Evolutionary conservation across 1,140 invertebrate genomes (phyloP).

Genomic region (Eriocheir sinensis): DNA sequence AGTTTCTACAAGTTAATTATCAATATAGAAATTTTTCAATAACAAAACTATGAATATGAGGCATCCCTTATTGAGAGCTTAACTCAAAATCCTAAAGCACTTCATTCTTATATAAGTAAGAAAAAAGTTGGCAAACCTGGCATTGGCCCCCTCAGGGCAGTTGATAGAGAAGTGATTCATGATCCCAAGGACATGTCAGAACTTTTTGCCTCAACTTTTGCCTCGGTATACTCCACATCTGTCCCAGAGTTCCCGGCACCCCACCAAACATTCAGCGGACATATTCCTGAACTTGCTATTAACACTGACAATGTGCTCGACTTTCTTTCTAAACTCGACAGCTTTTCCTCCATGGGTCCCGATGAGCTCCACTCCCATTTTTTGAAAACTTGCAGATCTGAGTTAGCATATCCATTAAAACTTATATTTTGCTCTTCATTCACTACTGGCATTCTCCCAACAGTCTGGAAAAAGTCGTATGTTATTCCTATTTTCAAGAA

Average conservation of each 20-base stretch:
- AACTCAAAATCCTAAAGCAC: too few species aligned
- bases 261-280: neutral
- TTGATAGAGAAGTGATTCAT: too few species aligned
- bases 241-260: neutral
- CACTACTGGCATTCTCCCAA: neutral
- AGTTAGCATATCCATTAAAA: neutral
- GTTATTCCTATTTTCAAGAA: too few species aligned
- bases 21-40: too few species aligned
- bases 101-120: too few species aligned
- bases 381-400: neutral
- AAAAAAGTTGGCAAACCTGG: too few species aligned
- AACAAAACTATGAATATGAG: too few species aligned
- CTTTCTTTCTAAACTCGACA: neutral
- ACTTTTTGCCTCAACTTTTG: too few species aligned
- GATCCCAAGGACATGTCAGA: too few species aligned
- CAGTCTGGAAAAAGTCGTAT: neutral
- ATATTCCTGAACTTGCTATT: neutral
- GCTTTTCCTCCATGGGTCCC: slow-evolving; percentile 7
- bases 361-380: neutral
- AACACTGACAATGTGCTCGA: neutral
- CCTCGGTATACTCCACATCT: neutral
- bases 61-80: too few species aligned
- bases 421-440: neutral
- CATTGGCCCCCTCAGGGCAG: too few species aligned
- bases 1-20: too few species aligned